Conservation (phyloP, 2,113 vertebrate species). For the Panthera leo region DNA sequence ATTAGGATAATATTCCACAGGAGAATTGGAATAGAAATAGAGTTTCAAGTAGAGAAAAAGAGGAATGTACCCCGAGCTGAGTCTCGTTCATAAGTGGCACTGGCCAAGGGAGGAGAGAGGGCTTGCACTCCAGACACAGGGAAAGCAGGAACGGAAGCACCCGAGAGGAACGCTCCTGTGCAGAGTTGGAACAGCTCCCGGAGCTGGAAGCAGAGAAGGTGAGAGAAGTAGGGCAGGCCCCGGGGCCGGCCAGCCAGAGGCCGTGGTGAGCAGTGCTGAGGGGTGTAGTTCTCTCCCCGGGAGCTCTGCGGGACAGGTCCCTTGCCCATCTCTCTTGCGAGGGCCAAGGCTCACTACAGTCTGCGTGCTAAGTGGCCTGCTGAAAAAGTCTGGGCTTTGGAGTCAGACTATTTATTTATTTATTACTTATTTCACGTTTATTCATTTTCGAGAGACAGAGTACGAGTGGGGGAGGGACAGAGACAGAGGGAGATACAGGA, state of each 20-base stretch:
- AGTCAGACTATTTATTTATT: neutral
- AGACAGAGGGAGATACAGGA: no score
- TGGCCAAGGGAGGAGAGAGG: neutral
- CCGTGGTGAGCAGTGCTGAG: accelerated
- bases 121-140: neutral
- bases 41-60: neutral
- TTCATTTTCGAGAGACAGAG: no score
- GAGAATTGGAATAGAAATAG: neutral
- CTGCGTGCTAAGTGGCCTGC: neutral
- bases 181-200: neutral
- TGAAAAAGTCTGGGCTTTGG: neutral
- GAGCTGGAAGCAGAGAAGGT: neutral
- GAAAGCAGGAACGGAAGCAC: neutral
- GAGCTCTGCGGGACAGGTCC: no score
- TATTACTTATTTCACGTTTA: no score
- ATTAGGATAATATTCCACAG: neutral
- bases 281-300: neutral
- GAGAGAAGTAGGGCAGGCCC: neutral
- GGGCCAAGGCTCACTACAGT: no score
- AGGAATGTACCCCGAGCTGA: neutral
- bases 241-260: neutral
- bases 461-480: no score
- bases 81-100: neutral
- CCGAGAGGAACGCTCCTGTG: neutral
- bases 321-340: no score